Evolutionary conservation across 2,888 invertebrate species (phyloP), one percentile per base, ranked within the genome.

Genomic region (Lepidocyrtoides sp.): DNA sequence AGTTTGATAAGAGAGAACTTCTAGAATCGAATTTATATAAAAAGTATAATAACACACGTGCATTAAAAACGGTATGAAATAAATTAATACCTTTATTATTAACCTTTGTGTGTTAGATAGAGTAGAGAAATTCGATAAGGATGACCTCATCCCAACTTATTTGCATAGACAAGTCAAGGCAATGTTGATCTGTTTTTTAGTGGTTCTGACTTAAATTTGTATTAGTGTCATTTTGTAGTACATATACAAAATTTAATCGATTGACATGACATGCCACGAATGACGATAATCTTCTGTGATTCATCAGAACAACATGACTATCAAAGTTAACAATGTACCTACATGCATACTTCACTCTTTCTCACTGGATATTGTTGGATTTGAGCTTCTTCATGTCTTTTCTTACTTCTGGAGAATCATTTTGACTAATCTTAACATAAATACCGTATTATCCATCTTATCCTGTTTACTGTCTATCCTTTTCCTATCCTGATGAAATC

Each of bases 91-190:
- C 72, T 72, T 23, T 44, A 72, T 72, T 20, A 36, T 72, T 72
- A 72, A 72, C 72, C 72, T 36, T 44, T 44, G 36, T 20, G 17
- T 41, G 36, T 12, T 20, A 23, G 20, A 44, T n/a, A n/a, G n/a
- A n/a, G n/a, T n/a, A n/a, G n/a, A n/a, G 72, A 72, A 66, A 72
- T 44, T 2, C 12, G 72, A 41, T 72, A 72, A 72, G 0, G 41
- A 72, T 54, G 54, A 79, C 79, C 79, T 79, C 79, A 32, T 79
- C 79, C 32, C 79, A 17, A 12, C 20, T 63, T 87, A 63, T 77
- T 87, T 87, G 63, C 86, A 57, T 77, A 87, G 60, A 48, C 72
- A 86, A 86, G 75, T 77, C 77, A 77, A 63, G 60, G 86, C 77
- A 75, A 86, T 41, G 60, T 86, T 54, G 44, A 29, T 48, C 32